Evolutionary conservation across 2,113 vertebrate species (phyloP), one percentile per base, ranked within the genome.

Genomic region (Heterochromis multidens): DNA sequence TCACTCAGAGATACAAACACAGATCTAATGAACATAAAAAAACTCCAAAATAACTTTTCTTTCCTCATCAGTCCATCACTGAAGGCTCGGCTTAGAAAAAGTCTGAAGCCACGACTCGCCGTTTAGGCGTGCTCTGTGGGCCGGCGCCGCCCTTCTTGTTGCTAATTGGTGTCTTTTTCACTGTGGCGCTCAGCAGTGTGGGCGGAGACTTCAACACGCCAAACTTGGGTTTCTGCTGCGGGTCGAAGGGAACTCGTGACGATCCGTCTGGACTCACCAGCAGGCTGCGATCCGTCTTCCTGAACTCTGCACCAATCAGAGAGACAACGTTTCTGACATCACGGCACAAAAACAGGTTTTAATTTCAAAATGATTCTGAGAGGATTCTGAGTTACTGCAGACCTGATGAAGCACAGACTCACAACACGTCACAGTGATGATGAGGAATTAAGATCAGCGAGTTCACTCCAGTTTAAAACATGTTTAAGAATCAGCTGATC

Each of bases 191-290:
- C 1, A 54, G 23, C 0, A 81, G 40, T 1, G 70, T 77, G 7
- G 86, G 6, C 1, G 97, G 92, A 2, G 95, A 96, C 93, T 99
- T 99, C 67, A 99, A 91, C 60, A 99, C 98, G 0, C 98, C 96
- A 0, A 95, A 97, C 27, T 84, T 96, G 1, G 98, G 98, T 58
- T 95, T 97, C 93, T 98, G 97, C 46, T 96, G 80, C 2, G 98
- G 98, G 94, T 99, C 97, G 92, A 99, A 99, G 65, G 98, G 96
- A 77, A 99, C 97, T 6, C 97, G 96, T 9, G 97, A 97, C 0
- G 95, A 94, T 19, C 98, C 97, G 0, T 95, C 96, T 2, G 98
- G 98, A 87, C 97, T 99, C 77, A 99, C 95, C 63, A 98, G 90
- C 77, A 98, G 95, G 82, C 98, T 99, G 90, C 96, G 96, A 90